These are phyloP conservation scores for Camelus dromedarius DNA, from an alignment of 2,113 vertebrate genomes.

Conservation along the genomic window DNA sequence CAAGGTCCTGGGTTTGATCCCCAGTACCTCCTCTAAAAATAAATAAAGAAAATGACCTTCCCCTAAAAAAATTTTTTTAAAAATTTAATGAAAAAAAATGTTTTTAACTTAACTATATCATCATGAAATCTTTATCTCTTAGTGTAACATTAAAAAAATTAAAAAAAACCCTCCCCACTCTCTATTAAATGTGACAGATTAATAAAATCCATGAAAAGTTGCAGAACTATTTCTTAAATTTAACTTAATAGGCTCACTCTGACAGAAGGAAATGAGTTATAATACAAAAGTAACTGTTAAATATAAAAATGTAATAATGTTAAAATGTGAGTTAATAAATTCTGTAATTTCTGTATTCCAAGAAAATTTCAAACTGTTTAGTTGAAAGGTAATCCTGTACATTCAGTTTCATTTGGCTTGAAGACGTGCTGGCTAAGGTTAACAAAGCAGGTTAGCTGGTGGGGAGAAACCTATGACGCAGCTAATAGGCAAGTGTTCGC, in stretches of 20 bases:
- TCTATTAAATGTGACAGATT: slow-evolving; percentile 11
- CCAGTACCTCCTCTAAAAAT: no score
- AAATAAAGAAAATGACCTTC: no score
- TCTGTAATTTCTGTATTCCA: not conserved
- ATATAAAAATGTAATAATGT: not conserved
- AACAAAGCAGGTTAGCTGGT: not conserved
- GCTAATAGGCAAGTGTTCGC: not conserved
- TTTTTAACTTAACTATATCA: slow-evolving; percentile 2
- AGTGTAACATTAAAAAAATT: slow-evolving; percentile 40
- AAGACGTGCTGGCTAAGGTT: not conserved
- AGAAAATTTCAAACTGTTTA: slow-evolving; percentile 10
- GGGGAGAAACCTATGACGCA: not conserved
- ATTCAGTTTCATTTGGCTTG: not conserved
- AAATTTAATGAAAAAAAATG: no score
- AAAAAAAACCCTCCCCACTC: not conserved
- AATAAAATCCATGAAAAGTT: slow-evolving; percentile 43
- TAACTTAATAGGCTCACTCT: not conserved
- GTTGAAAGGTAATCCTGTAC: not conserved
- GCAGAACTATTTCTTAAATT: slow-evolving; percentile 5
- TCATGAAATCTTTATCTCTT: slow-evolving; percentile 11
- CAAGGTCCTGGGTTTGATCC: no score
- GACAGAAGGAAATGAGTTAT: slow-evolving; percentile 21
- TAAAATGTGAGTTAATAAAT: slow-evolving; percentile 15
- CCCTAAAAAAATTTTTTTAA: no score
- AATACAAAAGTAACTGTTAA: slow-evolving; percentile 40